Conservation (phyloP, 1,140 invertebrate species). For the Octopus bimaculoides region DNA sequence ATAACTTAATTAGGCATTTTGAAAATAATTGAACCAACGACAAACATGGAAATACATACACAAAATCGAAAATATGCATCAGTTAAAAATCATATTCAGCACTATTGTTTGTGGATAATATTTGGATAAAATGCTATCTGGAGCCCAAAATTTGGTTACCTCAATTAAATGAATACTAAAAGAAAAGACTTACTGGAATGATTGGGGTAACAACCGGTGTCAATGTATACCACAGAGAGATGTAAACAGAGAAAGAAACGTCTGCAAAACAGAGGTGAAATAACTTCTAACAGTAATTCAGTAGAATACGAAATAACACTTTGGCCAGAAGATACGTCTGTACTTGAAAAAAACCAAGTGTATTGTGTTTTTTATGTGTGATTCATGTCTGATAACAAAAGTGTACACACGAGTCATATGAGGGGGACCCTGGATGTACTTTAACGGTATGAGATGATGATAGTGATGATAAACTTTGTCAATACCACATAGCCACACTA, state of each 20-base stretch:
- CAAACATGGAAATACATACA: too few species aligned
- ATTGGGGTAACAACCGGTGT: neutral
- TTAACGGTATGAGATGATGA: too few species aligned
- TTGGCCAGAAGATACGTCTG: too few species aligned
- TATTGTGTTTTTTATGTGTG: too few species aligned
- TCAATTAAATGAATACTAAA: conserved; percentile 8
- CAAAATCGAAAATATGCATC: conserved; percentile 7
- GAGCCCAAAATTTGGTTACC: neutral
- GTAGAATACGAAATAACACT: too few species aligned
- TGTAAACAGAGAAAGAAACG: conserved; percentile 1
- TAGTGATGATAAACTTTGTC: too few species aligned
- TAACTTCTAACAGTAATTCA: neutral
- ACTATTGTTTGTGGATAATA: conserved; percentile 5
- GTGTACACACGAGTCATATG: too few species aligned
- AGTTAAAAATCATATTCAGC: conserved; percentile 4
- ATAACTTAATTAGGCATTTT: conserved; percentile 1
- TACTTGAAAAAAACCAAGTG: too few species aligned
- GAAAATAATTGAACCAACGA: conserved; percentile 1
- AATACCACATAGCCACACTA: too few species aligned
- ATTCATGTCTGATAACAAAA: too few species aligned
- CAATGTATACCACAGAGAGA: conserved; percentile 3
- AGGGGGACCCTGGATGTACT: too few species aligned
- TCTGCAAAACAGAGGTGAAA: neutral
- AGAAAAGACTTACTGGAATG: conserved; percentile 7
- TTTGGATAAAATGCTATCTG: neutral